phyloP scores from a whole-genome alignment of 2,113 vertebrate genomes.

The Oophaga pumilio region DNA sequence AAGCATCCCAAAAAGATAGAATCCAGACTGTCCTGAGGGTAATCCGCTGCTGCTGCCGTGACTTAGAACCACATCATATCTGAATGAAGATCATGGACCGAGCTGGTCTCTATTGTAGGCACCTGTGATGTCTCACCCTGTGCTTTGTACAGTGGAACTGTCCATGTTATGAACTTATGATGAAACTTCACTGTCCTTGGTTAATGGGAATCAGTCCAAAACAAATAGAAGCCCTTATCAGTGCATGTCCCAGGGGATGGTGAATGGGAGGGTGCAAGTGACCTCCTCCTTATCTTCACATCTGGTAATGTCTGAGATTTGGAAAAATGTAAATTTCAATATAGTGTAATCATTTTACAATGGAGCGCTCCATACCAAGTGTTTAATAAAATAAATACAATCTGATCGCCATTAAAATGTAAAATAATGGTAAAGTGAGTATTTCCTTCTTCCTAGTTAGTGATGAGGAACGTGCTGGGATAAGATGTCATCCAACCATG shows the following conservation, averaged over 20 bases:
- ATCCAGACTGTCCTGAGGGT: neutral
- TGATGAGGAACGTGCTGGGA: too few relatives aligned
- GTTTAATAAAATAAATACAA: too few relatives aligned
- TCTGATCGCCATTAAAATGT: too few relatives aligned
- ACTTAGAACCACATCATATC: neutral
- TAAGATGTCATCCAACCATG: too few relatives aligned
- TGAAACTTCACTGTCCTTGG: slow-evolving; percentile 51
- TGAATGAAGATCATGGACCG: neutral
- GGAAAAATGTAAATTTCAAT: neutral
- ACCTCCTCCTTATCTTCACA: neutral
- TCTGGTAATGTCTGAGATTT: neutral
- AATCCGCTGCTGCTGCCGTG: neutral
- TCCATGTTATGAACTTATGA: slow-evolving; percentile 22
- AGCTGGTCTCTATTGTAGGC: neutral
- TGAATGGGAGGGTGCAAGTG: neutral
- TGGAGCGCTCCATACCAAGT: neutral
- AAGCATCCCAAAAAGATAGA: neutral
- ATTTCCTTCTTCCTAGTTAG: too few relatives aligned
- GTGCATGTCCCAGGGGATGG: slow-evolving; percentile 26
- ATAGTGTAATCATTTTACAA: neutral
- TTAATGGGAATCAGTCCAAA: slow-evolving; percentile 41
- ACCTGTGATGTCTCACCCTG: slow-evolving; percentile 7
- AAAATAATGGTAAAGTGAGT: too few relatives aligned
- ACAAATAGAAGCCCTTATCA: slow-evolving; percentile 47
- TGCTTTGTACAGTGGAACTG: slow-evolving; percentile 13